phyloP scores from a whole-genome alignment of 2,113 vertebrate species.

The Drymodes brunneopygia region DNA sequence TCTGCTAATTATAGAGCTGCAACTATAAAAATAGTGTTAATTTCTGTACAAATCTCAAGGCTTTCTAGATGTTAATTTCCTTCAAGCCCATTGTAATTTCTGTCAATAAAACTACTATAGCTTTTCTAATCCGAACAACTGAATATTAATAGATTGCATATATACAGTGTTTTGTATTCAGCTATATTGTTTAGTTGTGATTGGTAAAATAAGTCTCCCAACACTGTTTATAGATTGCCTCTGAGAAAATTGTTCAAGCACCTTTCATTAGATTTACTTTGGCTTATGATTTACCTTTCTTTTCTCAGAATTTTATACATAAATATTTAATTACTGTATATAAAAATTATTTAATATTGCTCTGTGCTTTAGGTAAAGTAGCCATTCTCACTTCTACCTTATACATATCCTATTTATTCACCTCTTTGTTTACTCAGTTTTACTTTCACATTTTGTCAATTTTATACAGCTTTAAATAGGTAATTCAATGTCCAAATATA shows the following conservation, averaged over 20 bases:
- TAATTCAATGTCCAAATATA: neutral
- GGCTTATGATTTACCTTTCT: neutral
- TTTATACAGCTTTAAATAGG: neutral
- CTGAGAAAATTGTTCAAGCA: neutral
- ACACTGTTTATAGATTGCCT: neutral
- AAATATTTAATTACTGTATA: neutral
- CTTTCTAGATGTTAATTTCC: neutral
- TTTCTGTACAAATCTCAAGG: neutral
- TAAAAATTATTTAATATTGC: neutral
- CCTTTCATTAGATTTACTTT: neutral
- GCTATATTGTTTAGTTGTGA: neutral
- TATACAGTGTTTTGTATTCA: neutral
- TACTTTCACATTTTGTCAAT: neutral
- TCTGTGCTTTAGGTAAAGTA: neutral
- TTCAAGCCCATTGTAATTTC: neutral
- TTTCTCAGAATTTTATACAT: neutral
- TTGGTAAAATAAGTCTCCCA: neutral
- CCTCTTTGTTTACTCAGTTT: neutral
- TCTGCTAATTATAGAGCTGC: neutral
- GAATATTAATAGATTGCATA: neutral
- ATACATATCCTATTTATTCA: neutral
- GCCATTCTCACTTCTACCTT: neutral
- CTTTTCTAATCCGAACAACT: neutral
- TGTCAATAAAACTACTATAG: neutral
- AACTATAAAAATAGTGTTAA: neutral